These are phyloP conservation scores for Ennomos erosarius DNA, from an alignment of 2,888 invertebrate species.

Conservation along the genomic window DNA sequence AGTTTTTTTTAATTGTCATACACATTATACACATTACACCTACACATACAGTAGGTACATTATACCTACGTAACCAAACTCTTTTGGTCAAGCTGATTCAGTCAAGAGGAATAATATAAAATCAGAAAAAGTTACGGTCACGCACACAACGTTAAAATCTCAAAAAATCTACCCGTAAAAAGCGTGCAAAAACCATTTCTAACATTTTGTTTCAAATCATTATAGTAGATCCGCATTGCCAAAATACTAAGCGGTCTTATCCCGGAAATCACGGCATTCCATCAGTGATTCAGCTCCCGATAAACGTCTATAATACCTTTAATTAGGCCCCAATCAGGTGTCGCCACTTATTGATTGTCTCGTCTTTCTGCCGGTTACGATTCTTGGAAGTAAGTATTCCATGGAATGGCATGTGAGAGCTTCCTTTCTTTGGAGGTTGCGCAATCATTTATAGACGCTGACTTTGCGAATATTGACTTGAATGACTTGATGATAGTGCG, in stretches of 20 bases:
- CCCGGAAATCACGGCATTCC: conserved; percentile 76
- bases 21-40: too few species aligned
- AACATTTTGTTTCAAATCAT: conserved; percentile 14
- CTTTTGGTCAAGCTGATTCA: too few species aligned
- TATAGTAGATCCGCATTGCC: conserved; percentile 27
- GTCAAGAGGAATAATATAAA: too few species aligned
- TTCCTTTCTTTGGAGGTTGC: conserved; percentile 27
- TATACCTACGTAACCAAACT: too few species aligned
- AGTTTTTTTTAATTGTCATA: too few species aligned
- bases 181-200: conserved; percentile 19
- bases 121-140: too few species aligned
- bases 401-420: conserved; percentile 32
- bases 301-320: conserved; percentile 30
- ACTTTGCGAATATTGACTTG: conserved; percentile 10
- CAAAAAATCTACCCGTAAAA: conserved; percentile 13
- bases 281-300: conserved; percentile 49
- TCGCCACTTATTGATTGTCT: conserved; percentile 33
- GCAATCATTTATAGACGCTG: conserved; percentile 22
- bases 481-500: neutral
- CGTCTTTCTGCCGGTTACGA: conserved; percentile 39
- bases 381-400: conserved; percentile 48
- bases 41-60: too few species aligned
- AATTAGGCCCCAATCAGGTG: conserved; percentile 33
- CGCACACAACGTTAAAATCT: neutral
- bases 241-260: conserved; percentile 32